Conservation (phyloP, 2,113 vertebrate species). For the Motacilla alba region DNA sequence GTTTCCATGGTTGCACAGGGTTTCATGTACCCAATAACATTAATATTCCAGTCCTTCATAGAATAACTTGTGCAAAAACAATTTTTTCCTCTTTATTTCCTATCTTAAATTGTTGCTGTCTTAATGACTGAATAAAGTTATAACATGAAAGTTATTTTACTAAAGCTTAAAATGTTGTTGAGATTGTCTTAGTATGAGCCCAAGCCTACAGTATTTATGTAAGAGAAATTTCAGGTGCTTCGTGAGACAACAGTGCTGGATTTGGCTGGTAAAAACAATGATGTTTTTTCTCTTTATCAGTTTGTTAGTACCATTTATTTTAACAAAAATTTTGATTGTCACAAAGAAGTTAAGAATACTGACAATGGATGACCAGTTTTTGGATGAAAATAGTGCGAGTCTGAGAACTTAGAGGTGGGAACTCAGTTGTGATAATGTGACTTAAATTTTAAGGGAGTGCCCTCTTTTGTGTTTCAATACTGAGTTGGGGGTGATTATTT, state of each 20-base stretch:
- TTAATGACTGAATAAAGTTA: neutral
- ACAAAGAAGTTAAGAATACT: slow-evolving; percentile 62
- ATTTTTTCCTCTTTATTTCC: neutral
- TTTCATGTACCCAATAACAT: neutral
- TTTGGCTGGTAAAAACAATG: neutral
- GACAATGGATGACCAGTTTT: slow-evolving; percentile 67
- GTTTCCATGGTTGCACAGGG: slow-evolving; percentile 62
- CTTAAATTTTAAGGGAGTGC: neutral
- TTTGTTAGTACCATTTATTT: neutral
- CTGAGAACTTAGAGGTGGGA: slow-evolving; percentile 71
- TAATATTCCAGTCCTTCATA: slow-evolving; percentile 36
- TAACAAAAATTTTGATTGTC: slow-evolving; percentile 74
- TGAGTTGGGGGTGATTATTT: neutral
- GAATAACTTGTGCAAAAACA: neutral
- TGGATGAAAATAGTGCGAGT: slow-evolving; percentile 69
- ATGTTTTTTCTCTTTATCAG: neutral
- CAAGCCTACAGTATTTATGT: neutral
- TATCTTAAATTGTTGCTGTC: neutral
- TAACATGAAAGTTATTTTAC: neutral
- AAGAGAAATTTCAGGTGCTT: neutral
- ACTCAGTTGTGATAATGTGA: neutral
- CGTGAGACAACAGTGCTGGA: neutral
- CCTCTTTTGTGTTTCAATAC: neutral
- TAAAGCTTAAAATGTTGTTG: neutral
- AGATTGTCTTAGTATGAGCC: neutral